Conservation (phyloP, 1,140 invertebrate species). For the Tetranychus cinnabarinus region DNA sequence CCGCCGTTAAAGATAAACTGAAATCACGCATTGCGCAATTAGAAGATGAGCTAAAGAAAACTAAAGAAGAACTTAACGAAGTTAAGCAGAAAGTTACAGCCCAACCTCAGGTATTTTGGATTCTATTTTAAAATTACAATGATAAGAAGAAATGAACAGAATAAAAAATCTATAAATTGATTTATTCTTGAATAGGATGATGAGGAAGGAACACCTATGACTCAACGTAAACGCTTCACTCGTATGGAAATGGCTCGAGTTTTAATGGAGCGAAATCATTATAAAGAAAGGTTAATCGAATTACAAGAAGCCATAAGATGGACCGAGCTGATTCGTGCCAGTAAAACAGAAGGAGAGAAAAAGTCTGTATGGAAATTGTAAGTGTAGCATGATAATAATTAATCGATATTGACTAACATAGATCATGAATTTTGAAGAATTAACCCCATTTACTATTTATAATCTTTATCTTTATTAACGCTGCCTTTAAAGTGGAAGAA, state of each 20-base stretch:
- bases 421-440: not conserved
- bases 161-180: too few species aligned
- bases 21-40: slow-evolving; percentile 51
- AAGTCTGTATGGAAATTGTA: slow-evolving; percentile 18
- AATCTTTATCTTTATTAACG: not conserved
- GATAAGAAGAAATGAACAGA: too few species aligned
- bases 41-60: slow-evolving; percentile 74
- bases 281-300: slow-evolving; percentile 89
- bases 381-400: slow-evolving; percentile 4
- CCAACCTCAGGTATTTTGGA: not conserved
- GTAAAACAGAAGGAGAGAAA: slow-evolving; percentile 25
- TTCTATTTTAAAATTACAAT: not conserved
- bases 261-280: slow-evolving; percentile 94
- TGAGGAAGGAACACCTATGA: slow-evolving; percentile 76
- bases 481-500: not conserved
- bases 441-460: not conserved
- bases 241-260: slow-evolving; percentile 96
- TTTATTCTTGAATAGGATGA: slow-evolving; percentile 5
- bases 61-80: slow-evolving; percentile 48
- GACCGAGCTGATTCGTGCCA: slow-evolving; percentile 84
- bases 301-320: slow-evolving; percentile 92
- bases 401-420: not conserved
- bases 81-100: slow-evolving; percentile 21
- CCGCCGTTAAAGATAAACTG: slow-evolving; percentile 53
- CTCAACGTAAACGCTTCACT: slow-evolving; percentile 87